A percentile compares a stretch with the other conserved stretches of the same genome.
Evolutionary conservation across 92 coral and sea anemone species (phyloP).

Genomic region (Paragorgia papillata): DNA sequence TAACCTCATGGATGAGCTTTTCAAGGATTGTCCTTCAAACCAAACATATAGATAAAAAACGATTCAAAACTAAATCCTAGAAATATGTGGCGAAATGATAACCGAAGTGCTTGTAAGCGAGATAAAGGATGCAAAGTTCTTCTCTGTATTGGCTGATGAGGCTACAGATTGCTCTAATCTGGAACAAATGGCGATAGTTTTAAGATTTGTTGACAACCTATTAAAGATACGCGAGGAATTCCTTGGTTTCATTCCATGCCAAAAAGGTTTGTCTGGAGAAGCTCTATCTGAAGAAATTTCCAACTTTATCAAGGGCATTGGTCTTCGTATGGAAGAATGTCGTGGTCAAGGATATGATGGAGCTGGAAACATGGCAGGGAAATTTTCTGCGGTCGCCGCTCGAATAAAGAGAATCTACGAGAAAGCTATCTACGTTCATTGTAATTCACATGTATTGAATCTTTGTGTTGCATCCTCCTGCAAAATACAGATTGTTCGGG

Average conservation of each 20-base stretch:
- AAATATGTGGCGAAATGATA: slow-evolving; percentile 39
- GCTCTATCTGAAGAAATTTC: slow-evolving; percentile 34
- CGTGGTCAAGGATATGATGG: slow-evolving; percentile 59
- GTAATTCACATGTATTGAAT: slow-evolving; percentile 23
- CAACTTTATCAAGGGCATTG: slow-evolving; percentile 20
- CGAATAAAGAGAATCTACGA: slow-evolving; percentile 25
- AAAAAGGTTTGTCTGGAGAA: slow-evolving; percentile 36
- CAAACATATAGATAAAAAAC: slow-evolving; percentile 49
- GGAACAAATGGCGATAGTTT: slow-evolving; percentile 51
- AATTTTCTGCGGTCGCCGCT: slow-evolving; percentile 51
- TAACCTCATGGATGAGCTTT: slow-evolving; percentile 25
- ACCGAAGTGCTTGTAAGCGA: slow-evolving; percentile 25
- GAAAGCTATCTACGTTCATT: slow-evolving; percentile 27
- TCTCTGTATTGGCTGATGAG: slow-evolving; percentile 46
- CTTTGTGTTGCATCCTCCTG: slow-evolving; percentile 48
- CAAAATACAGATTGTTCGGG: slow-evolving; percentile 9
- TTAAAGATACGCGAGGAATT: slow-evolving; percentile 22
- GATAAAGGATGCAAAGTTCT: slow-evolving; percentile 44
- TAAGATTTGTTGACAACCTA: slow-evolving; percentile 42
- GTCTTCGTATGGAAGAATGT: slow-evolving; percentile 35
- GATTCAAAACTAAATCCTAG: slow-evolving; percentile 40
- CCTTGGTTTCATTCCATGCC: slow-evolving; percentile 43
- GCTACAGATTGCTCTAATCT: slow-evolving; percentile 51
- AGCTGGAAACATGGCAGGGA: slow-evolving; percentile 55
- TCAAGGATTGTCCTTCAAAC: slow-evolving; percentile 32